phyloP scores from a whole-genome alignment of 2,888 invertebrate species.

The Drosophila longiperda region DNA sequence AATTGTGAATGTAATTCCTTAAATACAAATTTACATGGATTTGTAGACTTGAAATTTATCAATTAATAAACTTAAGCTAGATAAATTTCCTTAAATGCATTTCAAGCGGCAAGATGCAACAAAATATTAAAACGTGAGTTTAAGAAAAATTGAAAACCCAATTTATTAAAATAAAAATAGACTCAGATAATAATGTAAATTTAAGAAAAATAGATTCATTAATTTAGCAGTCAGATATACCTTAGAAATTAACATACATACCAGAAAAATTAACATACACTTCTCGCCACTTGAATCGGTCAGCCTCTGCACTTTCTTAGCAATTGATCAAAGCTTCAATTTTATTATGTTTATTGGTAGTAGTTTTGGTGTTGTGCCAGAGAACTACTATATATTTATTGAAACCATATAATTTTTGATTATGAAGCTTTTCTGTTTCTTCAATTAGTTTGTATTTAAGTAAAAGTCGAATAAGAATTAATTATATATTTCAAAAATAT shows the following conservation, averaged over 20 bases:
- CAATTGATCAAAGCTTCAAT: too few species aligned
- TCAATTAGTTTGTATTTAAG: not conserved
- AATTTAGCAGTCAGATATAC: too few species aligned
- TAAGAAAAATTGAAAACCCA: not conserved
- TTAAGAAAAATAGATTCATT: too few species aligned
- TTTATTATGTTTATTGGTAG: not conserved
- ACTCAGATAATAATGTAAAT: not conserved
- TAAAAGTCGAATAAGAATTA: not conserved
- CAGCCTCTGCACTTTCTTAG: not conserved
- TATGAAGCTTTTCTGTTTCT: not conserved
- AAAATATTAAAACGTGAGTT: not conserved
- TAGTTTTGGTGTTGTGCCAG: not conserved
- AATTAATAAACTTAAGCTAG: not conserved
- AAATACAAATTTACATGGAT: not conserved
- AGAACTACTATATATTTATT: not conserved
- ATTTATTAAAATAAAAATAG: not conserved
- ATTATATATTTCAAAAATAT: not conserved
- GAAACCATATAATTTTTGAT: not conserved
- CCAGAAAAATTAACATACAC: not conserved
- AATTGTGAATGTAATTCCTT: constrained; percentile 3
- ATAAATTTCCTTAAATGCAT: not conserved
- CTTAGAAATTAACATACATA: too few species aligned
- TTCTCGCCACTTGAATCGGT: not conserved
- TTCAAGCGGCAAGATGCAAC: not conserved
- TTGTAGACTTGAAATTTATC: not conserved